These are phyloP conservation scores for Labeo calbasu DNA, from an alignment of 2,797 vertebrate species.

Conservation along the genomic window DNA sequence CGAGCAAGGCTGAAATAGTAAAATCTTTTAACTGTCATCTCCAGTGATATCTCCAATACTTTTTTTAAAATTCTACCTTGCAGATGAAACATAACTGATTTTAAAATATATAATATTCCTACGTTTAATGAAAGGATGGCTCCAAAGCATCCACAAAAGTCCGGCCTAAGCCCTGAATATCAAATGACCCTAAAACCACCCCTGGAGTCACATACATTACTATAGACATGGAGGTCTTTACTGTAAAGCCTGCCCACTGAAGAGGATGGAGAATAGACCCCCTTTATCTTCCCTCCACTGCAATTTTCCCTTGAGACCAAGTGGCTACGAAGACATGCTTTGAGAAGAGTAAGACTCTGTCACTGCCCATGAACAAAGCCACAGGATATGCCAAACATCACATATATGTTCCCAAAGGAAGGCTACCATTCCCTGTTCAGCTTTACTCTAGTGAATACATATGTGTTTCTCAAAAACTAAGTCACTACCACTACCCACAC, in stretches of 20 bases:
- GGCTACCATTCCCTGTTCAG: conserved; percentile 6
- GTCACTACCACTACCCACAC: conserved; percentile 13
- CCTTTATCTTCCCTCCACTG: conserved; percentile 48
- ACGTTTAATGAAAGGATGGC: neutral
- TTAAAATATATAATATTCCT: neutral
- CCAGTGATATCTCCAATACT: neutral
- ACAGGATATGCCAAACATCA: conserved; percentile 59
- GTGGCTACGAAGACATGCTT: conserved; percentile 54
- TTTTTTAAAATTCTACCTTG: neutral
- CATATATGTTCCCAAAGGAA: conserved; percentile 55
- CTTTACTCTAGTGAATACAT: conserved; percentile 27
- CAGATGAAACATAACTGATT: neutral
- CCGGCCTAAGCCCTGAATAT: neutral
- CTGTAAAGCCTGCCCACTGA: neutral
- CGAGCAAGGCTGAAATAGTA: neutral
- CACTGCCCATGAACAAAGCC: conserved; percentile 52
- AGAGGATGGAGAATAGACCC: conserved; percentile 52
- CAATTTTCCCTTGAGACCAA: conserved; percentile 37
- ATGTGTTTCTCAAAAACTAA: conserved; percentile 3
- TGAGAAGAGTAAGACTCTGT: conserved; percentile 57
- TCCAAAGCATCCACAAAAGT: neutral
- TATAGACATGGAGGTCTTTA: conserved; percentile 3
- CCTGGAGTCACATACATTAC: neutral
- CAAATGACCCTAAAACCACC: neutral
- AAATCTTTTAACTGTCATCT: neutral